Base-by-base conservation (phyloP, 2,888 invertebrate species). In the Liodrosophila aerea region DNA sequence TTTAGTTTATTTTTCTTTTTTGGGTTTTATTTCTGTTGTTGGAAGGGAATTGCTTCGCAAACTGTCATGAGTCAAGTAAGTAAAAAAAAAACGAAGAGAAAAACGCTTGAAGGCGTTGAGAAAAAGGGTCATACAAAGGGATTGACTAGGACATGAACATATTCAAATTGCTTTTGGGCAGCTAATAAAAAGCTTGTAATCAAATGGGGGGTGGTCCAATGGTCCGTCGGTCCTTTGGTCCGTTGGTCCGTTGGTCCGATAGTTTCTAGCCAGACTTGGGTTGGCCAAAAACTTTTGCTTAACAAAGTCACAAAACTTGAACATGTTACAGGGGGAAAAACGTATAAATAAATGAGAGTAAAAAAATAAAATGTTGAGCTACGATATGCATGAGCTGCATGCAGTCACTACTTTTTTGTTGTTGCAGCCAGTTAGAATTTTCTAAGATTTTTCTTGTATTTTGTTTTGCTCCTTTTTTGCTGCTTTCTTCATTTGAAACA, bases 131-230 rank as follows among this genome's bases (percentile, higher is more conserved):
- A 66, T 49, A 56, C 53, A 67, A 67, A 58, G 59, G 72, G 74
- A 68, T 70, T 72, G 83, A 76, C 76, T 70, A 51, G 53, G 56
- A 71, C 77, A 69, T 56, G 70, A 83, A 73, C 66, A 82, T 76
- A 80, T 76, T 72, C 64, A 77, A 80, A 81, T 83, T 80, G 73
- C 77, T 80, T 81, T 81, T 59, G 81, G 77, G 75, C 59, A 69
- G 81, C 73, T 77, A 76, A 77, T 81, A 83, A 81, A 80, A 81
- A 81, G 73, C 73, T 62, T 78, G 76, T 73, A 72, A 83, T 72
- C 73, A 83, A 76, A 74, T 60, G 64, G 67, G 59, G 62, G 54
- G 63, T 30, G 46, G 5, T 12, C 34, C 11, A 33, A 33, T 40
- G 8, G 53, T 44, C n/a, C n/a, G n/a, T n/a, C n/a, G n/a, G n/a